Evolutionary conservation across 2,113 vertebrate genomes (phyloP).

Genomic region (Australoheros scitulus): DNA sequence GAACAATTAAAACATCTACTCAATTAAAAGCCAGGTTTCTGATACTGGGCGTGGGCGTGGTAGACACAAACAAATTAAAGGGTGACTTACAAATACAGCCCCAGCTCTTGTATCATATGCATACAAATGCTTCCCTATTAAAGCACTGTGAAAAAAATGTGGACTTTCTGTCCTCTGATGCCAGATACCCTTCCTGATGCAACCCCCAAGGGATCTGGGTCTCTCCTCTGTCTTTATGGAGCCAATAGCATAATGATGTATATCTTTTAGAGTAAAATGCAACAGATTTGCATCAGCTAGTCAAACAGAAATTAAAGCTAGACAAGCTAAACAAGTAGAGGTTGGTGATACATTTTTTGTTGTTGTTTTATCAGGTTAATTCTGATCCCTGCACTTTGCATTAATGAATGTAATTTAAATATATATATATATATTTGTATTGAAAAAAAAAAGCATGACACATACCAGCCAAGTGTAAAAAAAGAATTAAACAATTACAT

Average conservation of each 20-base stretch:
- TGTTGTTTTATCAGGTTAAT: not conserved
- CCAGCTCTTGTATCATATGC: not conserved
- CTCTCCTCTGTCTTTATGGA: not conserved
- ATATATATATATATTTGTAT: not conserved
- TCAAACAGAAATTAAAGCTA: not conserved
- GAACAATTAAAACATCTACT: conserved; percentile 6
- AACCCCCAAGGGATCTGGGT: not conserved
- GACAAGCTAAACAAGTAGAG: not conserved
- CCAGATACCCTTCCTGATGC: not conserved
- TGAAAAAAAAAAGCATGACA: not conserved
- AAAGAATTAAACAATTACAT: not conserved
- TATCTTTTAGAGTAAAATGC: not conserved
- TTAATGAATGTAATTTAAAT: not conserved
- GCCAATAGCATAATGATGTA: not conserved
- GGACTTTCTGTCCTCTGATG: not conserved
- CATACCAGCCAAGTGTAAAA: not conserved
- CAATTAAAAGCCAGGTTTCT: not conserved
- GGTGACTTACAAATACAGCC: not conserved
- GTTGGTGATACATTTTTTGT: not conserved
- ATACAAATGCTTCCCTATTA: not conserved
- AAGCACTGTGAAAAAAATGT: not conserved
- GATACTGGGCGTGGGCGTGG: not conserved
- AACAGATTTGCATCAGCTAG: not conserved
- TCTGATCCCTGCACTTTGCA: not conserved
- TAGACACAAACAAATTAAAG: not conserved